Base-by-base conservation (phyloP, 2,113 vertebrate species). In the Tichodroma muraria region DNA sequence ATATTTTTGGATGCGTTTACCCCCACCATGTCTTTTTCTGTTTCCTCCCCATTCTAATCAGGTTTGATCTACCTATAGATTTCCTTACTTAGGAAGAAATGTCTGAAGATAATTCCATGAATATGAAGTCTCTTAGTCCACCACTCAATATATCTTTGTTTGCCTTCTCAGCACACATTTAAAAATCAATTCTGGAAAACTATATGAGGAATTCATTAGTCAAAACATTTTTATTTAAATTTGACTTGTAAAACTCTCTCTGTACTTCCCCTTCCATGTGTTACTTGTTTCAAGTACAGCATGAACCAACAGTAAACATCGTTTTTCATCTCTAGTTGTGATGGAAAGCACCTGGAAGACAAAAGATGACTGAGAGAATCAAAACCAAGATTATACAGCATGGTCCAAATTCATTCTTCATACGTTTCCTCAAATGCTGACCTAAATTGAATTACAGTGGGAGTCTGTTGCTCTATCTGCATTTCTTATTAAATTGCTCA, bases 401-500 rank as follows among this genome's bases (percentile, higher is more conserved):
- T 38, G 61, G 79, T 79, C 42, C 70, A 93, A 93, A 96, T 89
- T 93, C n/a, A 82, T 93, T 95, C 89, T 89, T 97, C 84, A 27
- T 85, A 76, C 85, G 79, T 82, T 95, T 95, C 85, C 79, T 93
- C 77, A 86, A 83, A 92, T 84, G 68, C 17, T 76, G 63, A 63
- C 79, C 76, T 78, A 94, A 96, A 95, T 77, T 77, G 78, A 95
- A 95, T 95, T 94, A 95, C 47, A 82, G n/a, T 16, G 24, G 53
- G 81, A 89, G 71, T 80, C 88, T 93, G 75, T 38, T 52, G 47
- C 31, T 93, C 79, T 93, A 88, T 89, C 87, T 85, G 91, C 75
- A 93, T 96, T 92, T 97, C 80, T 94, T 92, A 94, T 96, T 94
- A 94, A 94, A 96, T 91, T 89, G 80, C 75, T 94, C 75, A 60